Evolutionary conservation across 2,888 invertebrate species (phyloP), one percentile per base, ranked within the genome.

Genomic region (Sphecodes monilicornis): DNA sequence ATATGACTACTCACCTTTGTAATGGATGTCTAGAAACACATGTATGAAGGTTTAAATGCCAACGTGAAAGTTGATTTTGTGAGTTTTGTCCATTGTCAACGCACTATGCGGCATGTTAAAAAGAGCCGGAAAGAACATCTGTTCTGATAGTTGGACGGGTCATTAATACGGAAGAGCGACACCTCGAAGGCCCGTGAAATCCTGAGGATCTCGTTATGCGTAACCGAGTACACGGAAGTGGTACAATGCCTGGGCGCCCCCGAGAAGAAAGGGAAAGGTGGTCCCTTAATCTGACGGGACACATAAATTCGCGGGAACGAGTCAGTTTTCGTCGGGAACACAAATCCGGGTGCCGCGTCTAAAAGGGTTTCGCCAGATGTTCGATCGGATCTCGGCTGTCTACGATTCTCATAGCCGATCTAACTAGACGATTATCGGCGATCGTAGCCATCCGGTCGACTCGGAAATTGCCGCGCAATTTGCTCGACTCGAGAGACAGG

Each of bases 301-400:
- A 92, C 94, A 94, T 94, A 94, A 94, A 94, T 94, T 94, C 92
- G 93, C 93, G 94, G 93, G 90, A 94, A 94, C 94, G 92, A 94
- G 93, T 94, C 93, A 94, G 93, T 94, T 94, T 93, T 90, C 91
- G 87, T 89, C 90, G 87, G 89, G 22, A 29, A 60, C 81, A 90
- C 85, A 91, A 92, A 93, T 91, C 91, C 91, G 72, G 86, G 78
- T 57, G 80, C 85, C 93, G 92, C 89, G 87, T 86, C 93, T 91
- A 94, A 94, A 92, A 92, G 92, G 93, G 91, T 93, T 94, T 92
- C 89, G 88, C 92, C 94, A 94, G 94, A 91, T 93, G 94, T 90
- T 90, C 90, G 75, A 79, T 79, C 82, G 78, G 60, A 60, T 60
- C 60, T 75, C 26, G 39, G 43, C 29, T 70, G 79, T 70, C 46